Evolutionary conservation across 2,888 invertebrate species (phyloP).

Genomic region (Torymus aiolomorphi): DNA sequence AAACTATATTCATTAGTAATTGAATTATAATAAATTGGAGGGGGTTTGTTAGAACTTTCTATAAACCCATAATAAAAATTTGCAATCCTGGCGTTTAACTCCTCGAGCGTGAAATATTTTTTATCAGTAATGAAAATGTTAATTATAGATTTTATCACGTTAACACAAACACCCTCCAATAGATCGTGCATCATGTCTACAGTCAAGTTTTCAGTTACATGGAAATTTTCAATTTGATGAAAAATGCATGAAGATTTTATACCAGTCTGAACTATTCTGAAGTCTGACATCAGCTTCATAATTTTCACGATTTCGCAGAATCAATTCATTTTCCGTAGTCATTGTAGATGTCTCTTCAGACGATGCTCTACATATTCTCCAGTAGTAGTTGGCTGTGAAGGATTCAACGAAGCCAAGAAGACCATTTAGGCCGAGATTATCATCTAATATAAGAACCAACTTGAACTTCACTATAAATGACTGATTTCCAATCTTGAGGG

Average conservation of each 20-base stretch:
- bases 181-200: neutral
- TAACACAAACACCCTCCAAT: too few species aligned
- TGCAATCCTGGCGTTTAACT: neutral
- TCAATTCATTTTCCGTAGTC: neutral
- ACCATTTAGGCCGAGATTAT: neutral
- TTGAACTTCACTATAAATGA: neutral
- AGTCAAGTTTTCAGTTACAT: neutral
- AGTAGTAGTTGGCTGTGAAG: neutral
- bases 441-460: neutral
- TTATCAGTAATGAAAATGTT: neutral
- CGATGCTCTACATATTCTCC: neutral
- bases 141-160: neutral
- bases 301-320: neutral
- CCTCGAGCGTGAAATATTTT: too few species aligned
- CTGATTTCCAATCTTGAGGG: neutral
- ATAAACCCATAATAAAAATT: neutral
- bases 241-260: neutral
- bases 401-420: neutral
- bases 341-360: neutral
- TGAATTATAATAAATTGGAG: neutral
- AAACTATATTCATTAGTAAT: neutral
- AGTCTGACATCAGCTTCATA: neutral
- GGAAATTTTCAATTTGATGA: neutral
- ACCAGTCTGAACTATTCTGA: neutral
- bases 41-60: constrained; percentile 13